A percentile compares a stretch with the other conserved stretches of the same genome.
These are phyloP conservation scores for Lagenorhynchus albirostris DNA, from an alignment of 2,113 vertebrate species.

Conservation along the genomic window DNA sequence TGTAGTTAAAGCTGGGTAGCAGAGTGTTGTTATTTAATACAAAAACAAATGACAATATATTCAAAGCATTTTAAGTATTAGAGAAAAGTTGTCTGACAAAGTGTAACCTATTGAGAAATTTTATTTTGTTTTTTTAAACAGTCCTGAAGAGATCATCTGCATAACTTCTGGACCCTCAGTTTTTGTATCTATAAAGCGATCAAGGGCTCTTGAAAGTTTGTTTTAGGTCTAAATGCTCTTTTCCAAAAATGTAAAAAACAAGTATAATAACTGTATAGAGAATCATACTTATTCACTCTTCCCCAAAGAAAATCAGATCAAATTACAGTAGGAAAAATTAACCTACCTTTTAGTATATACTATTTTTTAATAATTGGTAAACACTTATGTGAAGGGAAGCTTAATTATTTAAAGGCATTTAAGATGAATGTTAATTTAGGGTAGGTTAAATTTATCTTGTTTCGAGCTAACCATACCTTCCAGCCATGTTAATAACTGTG, in stretches of 20 bases:
- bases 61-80: background rate
- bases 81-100: background rate
- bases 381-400: background rate
- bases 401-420: conserved; percentile 11
- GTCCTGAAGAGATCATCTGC: background rate
- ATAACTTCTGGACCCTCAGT: background rate
- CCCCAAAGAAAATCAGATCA: background rate
- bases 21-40: background rate
- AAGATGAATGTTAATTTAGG: background rate
- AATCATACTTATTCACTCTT: background rate
- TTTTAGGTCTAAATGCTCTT: background rate
- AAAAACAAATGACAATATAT: background rate
- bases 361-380: conserved; percentile 8
- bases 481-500: background rate
- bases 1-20: conserved; percentile 20
- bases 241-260: background rate
- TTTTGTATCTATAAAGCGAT: background rate
- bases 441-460: conserved; percentile 26
- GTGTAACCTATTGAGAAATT: background rate
- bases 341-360: background rate
- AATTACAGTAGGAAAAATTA: background rate
- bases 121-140: background rate
- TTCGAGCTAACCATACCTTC: background rate
- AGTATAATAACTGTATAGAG: background rate
- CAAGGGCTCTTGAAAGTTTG: background rate